Evolutionary conservation across 2,113 vertebrate genomes (phyloP).

Genomic region (Rattus norvegicus): GRCr8 NC_086027.1:75863501-75864000

Average conservation of each 20-base stretch:
- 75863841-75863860: neutral
- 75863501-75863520: neutral
- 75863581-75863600: neutral
- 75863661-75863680: neutral
- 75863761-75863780: neutral
- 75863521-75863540: constrained; percentile 23
- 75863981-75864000: neutral
- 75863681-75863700: neutral
- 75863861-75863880: constrained; percentile 4
- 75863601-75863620: neutral
- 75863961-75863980: neutral
- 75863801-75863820: neutral
- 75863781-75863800: constrained; percentile 18
- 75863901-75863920: neutral
- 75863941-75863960: neutral
- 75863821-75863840: constrained; percentile 10
- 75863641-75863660: neutral
- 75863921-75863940: neutral
- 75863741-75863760: neutral
- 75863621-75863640: constrained; percentile 1
- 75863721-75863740: neutral
- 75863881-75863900: neutral
- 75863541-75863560: constrained; percentile 15
- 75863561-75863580: neutral
- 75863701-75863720: neutral